Evolutionary conservation across 2,888 invertebrate species (phyloP).

Genomic region (Pseudococcus viburni): DNA sequence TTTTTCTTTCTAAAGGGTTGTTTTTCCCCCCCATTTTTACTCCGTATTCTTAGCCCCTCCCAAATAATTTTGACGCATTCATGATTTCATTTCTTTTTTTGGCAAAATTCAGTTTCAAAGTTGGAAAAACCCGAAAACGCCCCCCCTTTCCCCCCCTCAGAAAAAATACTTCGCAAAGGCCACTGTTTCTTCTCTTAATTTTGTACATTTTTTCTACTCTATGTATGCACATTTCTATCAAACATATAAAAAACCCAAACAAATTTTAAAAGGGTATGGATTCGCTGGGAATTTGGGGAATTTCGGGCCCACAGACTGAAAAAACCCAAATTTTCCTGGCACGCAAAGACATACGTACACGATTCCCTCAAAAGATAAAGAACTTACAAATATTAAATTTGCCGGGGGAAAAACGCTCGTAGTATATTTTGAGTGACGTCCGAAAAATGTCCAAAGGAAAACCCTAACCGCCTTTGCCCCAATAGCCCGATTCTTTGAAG

Average conservation of each 20-base stretch:
- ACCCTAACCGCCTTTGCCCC: neutral
- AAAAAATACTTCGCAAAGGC: too few relatives aligned
- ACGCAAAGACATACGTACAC: neutral
- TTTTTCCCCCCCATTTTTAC: too few relatives aligned
- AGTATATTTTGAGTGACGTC: constrained; percentile 35
- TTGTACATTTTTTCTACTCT: neutral
- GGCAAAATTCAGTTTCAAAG: too few relatives aligned
- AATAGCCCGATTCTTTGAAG: constrained; percentile 49
- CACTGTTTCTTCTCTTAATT: neutral
- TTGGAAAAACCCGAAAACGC: too few relatives aligned
- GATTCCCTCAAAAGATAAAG: constrained; percentile 47
- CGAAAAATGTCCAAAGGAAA: neutral
- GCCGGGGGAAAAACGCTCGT: constrained; percentile 22
- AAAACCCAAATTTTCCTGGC: constrained; percentile 26
- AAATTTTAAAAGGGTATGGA: neutral
- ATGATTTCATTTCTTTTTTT: too few relatives aligned
- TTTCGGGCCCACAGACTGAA: neutral
- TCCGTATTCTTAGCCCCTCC: too few relatives aligned
- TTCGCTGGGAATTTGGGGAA: too few relatives aligned
- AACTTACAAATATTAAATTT: constrained; percentile 55
- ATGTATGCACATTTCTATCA: neutral
- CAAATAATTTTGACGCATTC: too few relatives aligned
- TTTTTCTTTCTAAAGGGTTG: too few relatives aligned
- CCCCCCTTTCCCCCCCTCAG: too few relatives aligned
- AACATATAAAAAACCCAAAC: neutral